These are phyloP conservation scores for Empidonax traillii DNA, from an alignment of 2,113 vertebrate species.

Conservation along the genomic window DNA sequence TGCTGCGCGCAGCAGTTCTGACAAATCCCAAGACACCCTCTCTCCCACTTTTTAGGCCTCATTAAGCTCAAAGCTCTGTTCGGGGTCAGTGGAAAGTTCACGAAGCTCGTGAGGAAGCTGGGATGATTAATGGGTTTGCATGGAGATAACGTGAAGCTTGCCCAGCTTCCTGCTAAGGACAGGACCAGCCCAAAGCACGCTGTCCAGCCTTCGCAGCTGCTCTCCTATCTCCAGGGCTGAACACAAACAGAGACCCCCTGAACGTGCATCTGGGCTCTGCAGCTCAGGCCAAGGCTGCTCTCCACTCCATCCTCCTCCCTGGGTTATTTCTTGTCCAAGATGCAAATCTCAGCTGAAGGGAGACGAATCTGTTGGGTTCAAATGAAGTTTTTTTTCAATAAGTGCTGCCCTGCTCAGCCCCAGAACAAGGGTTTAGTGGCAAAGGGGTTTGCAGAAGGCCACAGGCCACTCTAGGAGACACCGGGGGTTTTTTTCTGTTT, in stretches of 20 bases:
- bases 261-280: background rate
- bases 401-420: background rate
- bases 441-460: background rate
- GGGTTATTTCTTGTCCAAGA: background rate
- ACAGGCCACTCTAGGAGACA: background rate
- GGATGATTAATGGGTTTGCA: background rate
- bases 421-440: background rate
- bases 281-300: background rate
- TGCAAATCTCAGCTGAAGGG: background rate
- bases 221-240: background rate
- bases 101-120: background rate
- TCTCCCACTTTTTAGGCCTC: background rate
- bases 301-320: background rate
- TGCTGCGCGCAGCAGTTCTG: background rate
- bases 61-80: background rate
- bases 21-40: background rate
- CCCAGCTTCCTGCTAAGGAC: background rate
- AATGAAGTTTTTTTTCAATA: background rate
- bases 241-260: background rate
- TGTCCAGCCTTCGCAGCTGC: background rate
- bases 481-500: background rate
- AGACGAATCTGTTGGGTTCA: accelerated
- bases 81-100: constrained; percentile 32
- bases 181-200: background rate
- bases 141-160: background rate